phyloP scores from a whole-genome alignment of 2,888 invertebrate genomes.

The Phalera bucephala region DNA sequence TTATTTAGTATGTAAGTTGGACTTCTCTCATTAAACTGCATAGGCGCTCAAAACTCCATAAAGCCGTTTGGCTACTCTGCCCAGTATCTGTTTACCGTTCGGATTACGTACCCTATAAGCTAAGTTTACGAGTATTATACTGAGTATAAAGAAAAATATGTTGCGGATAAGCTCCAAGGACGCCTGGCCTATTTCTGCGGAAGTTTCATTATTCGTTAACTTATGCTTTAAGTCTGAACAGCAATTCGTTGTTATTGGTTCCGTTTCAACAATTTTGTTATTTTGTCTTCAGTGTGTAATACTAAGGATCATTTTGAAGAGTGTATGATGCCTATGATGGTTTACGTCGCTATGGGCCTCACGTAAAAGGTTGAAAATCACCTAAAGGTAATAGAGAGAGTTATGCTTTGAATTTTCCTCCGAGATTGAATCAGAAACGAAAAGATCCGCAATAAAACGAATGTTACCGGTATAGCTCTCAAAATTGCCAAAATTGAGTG shows the following conservation, averaged over 20 bases:
- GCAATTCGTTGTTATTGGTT: background rate
- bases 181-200: constrained; percentile 8
- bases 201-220: constrained; percentile 21
- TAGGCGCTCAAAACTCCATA: constrained; percentile 6
- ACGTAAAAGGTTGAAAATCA: no score
- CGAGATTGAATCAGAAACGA: no score
- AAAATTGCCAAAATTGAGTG: no score
- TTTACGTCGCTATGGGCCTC: no score
- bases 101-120: constrained; percentile 28
- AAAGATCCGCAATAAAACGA: no score
- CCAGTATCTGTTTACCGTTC: constrained; percentile 30
- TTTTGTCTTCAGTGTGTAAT: no score
- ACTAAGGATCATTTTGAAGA: no score
- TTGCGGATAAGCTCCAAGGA: constrained; percentile 20
- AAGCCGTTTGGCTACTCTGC: constrained; percentile 13
- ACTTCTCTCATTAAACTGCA: constrained; percentile 13
- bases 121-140: constrained; percentile 27
- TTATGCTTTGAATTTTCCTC: no score
- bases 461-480: no score
- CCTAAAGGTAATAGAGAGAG: no score
- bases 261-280: no score
- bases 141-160: constrained; percentile 31
- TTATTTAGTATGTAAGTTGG: background rate
- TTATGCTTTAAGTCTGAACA: constrained; percentile 5
- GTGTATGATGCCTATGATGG: no score